Base-by-base conservation (phyloP, 2,888 invertebrate species). In the Phasia obesa region DNA sequence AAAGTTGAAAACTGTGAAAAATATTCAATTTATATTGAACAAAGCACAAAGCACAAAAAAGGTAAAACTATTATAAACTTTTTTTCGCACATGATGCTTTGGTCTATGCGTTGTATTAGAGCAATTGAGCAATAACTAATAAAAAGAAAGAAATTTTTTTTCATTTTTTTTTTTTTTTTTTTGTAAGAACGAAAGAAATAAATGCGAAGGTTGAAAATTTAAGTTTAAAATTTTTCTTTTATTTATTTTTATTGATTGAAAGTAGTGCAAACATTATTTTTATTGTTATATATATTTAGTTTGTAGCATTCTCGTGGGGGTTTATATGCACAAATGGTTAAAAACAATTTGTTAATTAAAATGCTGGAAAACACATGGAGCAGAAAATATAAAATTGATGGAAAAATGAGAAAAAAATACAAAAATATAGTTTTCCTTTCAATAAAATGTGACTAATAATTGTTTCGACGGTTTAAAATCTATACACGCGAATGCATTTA, bases 341-440 rank as follows among this genome's bases (percentile, higher is more conserved):
- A 62, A 49, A 78, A 27, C 74, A 64, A 69, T 78, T 82, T 78
- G 64, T 64, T 82, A 82, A 82, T 82, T 82, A 77, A 77, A 82
- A 74, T 55, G 25, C 38, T 49, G 38, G 11, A 67, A 73, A 11
- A 75, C 19, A 59, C 25, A 17, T 21, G 31, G 3, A 55, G 35
- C 17, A 9, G 23, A 19, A 47, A 57, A 49, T 27, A 75, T 35
- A 35, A 23, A 67, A 21, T 19, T 25, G 9, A 27, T 59, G 49
- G 27, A 17, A 2, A 27, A 27, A 5, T 13, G 21, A n/a, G 21
- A n/a, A 31, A 23, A 1, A 44, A 47, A 27, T 11, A 4, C 15
- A 13, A 53, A 27, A 38, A 19, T 27, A 13, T 0, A 44, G 42
- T 23, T 21, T 27, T 0, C 1, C 15, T 21, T 21, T 7, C 15